Percentiles rank a stretch among this genome's conserved stretches.
phyloP scores from a whole-genome alignment of 2,888 invertebrate genomes.

The Nomada hirtipes region DNA sequence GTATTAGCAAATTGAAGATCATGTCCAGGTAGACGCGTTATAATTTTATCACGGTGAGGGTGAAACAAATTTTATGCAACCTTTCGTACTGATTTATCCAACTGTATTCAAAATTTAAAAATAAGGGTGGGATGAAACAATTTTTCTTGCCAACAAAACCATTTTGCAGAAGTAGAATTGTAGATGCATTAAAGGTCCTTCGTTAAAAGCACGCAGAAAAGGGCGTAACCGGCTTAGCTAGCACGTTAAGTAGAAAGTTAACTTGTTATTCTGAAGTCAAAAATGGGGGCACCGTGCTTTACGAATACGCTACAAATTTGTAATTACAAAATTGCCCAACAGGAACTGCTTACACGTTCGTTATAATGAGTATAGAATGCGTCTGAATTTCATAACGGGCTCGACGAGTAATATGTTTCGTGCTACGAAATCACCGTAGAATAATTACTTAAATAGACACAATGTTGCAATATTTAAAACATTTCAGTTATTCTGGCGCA shows the following conservation, averaged over 20 bases:
- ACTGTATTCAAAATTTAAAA: not conserved
- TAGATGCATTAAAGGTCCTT: not conserved
- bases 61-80: no score
- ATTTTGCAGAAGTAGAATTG: not conserved
- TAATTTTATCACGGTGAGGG: no score
- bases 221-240: not conserved
- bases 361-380: not conserved
- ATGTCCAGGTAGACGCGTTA: no score
- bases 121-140: not conserved
- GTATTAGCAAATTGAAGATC: no score
- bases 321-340: not conserved
- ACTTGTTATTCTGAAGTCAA: not conserved
- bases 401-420: no score
- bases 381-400: conserved; percentile 3
- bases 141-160: not conserved
- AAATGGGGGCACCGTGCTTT: not conserved
- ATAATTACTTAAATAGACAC: no score
- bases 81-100: no score
- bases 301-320: not conserved
- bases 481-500: not conserved
- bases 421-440: no score
- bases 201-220: not conserved
- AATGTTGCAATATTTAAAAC: not conserved
- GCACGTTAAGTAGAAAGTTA: conserved; percentile 5
- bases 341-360: not conserved